Base-by-base conservation (phyloP, 1,140 invertebrate species). In the Ptiloglossa arizonensis region DNA sequence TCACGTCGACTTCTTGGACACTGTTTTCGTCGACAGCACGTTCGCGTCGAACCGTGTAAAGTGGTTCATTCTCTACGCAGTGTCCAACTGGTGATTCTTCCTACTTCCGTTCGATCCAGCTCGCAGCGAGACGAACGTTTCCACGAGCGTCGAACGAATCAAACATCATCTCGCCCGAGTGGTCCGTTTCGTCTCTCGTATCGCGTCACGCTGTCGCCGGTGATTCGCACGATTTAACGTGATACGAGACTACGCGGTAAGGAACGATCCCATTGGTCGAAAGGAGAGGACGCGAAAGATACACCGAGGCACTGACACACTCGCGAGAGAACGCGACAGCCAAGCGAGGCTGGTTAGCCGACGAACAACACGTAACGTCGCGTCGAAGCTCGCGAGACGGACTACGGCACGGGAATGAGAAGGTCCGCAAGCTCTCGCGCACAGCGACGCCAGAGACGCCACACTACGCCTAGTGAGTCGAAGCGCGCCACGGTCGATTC, bases 361-460 rank as follows among this genome's bases (percentile, higher is more conserved):
- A 66, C 41, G 27, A 78, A 75, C 81, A 68, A 72, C 70, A 78
- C 78, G 82, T 70, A 62, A 79, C 85, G 80, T 81, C 87, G 70
- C 85, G 82, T 80, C 86, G 89, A 89, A 86, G 87, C 77, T 86
- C 89, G 79, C 88, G 86, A 86, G 88, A 87, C 86, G 85, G 79
- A 90, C 89, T 90, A 89, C 88, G 84, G 80, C 64, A 86, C 80
- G 79, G 84, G 87, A 90, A 90, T 90, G 88, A 80, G 86, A 80
- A 81, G 85, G 73, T 87, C 69, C 48, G 80, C 70, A 27, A 80
- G 83, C 83, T 78, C 59, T 81, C 87, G 85, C 87, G 85, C 86
- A 82, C 35, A 70, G 68, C 82, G 86, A 86, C 81, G 46, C 76
- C 79, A 88, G 87, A 86, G 86, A 79, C 86, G 77, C 87, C 87